These are phyloP conservation scores for Lagopus leucura DNA, from an alignment of 2,113 vertebrate species.

Conservation along the genomic window DNA sequence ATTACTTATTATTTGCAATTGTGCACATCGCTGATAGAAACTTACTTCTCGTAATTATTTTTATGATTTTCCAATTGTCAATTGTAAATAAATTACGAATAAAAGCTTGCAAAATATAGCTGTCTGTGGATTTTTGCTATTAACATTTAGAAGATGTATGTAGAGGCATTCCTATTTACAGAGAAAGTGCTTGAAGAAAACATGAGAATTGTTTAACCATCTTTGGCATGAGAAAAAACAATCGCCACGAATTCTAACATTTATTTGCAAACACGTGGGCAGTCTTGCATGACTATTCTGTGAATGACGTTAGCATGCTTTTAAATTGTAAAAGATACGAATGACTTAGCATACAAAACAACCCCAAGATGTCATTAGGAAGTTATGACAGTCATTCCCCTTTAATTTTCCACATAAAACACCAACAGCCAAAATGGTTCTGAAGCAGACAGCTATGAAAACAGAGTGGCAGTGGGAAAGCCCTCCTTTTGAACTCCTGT, in stretches of 20 bases:
- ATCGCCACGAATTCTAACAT: not conserved
- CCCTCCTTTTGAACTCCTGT: conserved; percentile 29
- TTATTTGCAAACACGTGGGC: conserved; percentile 12
- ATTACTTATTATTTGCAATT: not conserved
- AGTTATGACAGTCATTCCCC: conserved; percentile 10
- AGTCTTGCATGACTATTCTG: not conserved
- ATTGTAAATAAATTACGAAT: conserved; percentile 3
- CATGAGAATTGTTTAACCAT: not conserved
- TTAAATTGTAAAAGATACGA: conserved; percentile 34
- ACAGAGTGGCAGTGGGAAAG: conserved; percentile 22
- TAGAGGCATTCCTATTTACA: not conserved
- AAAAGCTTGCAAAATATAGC: not conserved
- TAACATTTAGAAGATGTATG: not conserved
- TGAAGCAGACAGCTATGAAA: conserved; percentile 21
- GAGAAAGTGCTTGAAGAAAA: not conserved
- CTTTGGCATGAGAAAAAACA: conserved; percentile 34
- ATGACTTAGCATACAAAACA: conserved; percentile 42
- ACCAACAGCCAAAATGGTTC: not conserved
- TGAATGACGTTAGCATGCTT: conserved; percentile 13
- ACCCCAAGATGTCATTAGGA: conserved; percentile 30
- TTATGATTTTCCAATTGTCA: not conserved
- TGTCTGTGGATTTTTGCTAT: not conserved
- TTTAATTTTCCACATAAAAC: conserved; percentile 52
- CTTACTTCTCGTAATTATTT: not conserved
- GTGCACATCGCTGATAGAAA: not conserved